phyloP scores from a whole-genome alignment of 1,140 invertebrate genomes.

The Cyrtorhinus lividipennis region DNA sequence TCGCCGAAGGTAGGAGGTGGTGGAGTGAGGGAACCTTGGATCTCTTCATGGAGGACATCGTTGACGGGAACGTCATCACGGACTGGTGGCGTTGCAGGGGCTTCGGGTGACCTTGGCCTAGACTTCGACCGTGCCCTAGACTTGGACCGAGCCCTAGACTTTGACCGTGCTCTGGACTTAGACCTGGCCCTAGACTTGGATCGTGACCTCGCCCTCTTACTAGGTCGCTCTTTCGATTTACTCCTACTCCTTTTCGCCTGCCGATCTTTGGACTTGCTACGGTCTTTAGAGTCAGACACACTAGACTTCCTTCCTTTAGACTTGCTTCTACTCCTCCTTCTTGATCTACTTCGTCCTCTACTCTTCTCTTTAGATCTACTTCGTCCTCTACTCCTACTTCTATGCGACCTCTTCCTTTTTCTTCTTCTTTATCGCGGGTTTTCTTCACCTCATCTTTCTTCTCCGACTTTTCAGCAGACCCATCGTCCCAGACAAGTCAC shows the following conservation, averaged over 20 bases:
- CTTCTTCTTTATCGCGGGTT: slow-evolving; percentile 22
- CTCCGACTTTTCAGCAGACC: too few species aligned
- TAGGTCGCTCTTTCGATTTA: neutral
- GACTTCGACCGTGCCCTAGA: neutral
- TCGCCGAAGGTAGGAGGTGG: neutral
- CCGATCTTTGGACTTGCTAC: slow-evolving; percentile 14
- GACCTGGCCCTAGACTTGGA: neutral
- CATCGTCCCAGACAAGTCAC: slow-evolving; percentile 8
- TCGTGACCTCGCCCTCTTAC: neutral
- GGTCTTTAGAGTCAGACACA: too few species aligned
- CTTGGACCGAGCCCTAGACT: neutral
- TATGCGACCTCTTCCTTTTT: slow-evolving; percentile 28
- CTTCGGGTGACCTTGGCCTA: neutral
- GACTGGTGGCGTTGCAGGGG: too few species aligned
- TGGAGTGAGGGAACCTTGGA: slow-evolving; percentile 3
- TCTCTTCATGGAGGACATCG: neutral
- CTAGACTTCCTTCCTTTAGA: slow-evolving; percentile 22
- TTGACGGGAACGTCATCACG: too few species aligned
- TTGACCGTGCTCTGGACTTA: slow-evolving; percentile 4
- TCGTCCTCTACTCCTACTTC: slow-evolving; percentile 27
- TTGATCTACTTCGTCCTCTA: slow-evolving; percentile 26
- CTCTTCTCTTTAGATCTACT: slow-evolving; percentile 20
- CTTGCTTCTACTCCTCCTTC: slow-evolving; percentile 26
- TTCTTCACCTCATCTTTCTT: slow-evolving; percentile 20
- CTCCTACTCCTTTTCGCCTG: neutral